These are phyloP conservation scores for Sebastes cheni DNA, from an alignment of 2,797 vertebrate genomes.

Conservation along the genomic window DNA sequence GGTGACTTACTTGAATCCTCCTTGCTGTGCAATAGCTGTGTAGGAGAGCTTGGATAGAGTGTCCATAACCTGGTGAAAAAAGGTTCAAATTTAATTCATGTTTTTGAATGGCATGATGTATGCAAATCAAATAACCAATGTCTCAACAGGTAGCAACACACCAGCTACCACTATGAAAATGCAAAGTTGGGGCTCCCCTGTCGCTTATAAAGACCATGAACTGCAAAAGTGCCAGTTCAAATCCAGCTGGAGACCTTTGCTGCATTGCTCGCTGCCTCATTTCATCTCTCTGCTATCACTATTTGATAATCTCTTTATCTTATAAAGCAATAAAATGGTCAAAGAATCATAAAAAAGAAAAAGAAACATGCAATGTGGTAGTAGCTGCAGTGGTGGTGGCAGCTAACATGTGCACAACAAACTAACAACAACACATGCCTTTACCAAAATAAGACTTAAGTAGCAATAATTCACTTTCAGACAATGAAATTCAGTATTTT, in stretches of 20 bases:
- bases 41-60: constrained; percentile 90
- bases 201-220: not conserved
- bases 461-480: not conserved
- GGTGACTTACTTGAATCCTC: constrained; percentile 87
- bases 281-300: not conserved
- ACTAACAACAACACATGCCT: not conserved
- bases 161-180: not conserved
- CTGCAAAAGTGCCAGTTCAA: not conserved
- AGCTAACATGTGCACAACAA: not conserved
- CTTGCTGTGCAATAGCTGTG: constrained; percentile 82
- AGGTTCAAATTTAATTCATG: not conserved
- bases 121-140: not conserved
- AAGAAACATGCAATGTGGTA: not conserved
- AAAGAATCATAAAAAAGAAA: not conserved
- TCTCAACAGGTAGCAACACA: not conserved
- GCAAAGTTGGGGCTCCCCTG: not conserved
- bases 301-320: not conserved
- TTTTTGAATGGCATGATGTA: not conserved
- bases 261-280: not conserved
- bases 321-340: not conserved
- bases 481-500: too few relatives aligned
- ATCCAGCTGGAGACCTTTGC: not conserved
- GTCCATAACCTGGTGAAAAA: constrained; percentile 89
- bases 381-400: not conserved
- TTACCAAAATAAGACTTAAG: not conserved